Conservation (phyloP, 2,113 vertebrate species). For the Sapajus apella region DNA sequence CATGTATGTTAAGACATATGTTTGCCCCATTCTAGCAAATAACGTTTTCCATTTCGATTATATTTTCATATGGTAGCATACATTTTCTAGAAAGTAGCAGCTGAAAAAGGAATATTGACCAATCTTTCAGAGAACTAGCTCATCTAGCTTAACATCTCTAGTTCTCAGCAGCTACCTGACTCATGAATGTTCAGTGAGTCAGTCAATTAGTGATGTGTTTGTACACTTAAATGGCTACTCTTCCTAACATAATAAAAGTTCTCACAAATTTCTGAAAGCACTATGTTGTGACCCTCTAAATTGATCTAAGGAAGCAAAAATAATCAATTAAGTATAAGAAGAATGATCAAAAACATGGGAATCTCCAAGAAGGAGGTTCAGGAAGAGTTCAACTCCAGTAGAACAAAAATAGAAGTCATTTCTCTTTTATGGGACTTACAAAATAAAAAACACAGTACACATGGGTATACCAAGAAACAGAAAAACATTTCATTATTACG, state of each 20-base stretch:
- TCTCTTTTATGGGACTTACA: not conserved
- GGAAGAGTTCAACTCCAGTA: not conserved
- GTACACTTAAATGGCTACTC: not conserved
- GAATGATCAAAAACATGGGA: not conserved
- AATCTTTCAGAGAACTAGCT: not conserved
- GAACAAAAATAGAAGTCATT: conserved; percentile 14
- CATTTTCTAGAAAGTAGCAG: not conserved
- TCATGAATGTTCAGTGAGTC: not conserved
- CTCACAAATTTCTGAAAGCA: not conserved
- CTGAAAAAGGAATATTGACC: not conserved
- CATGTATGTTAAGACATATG: not conserved
- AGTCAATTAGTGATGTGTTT: not conserved
- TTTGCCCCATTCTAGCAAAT: not conserved
- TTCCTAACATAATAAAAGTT: not conserved
- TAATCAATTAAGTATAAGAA: not conserved
- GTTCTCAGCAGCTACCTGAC: not conserved
- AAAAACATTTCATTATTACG: not conserved
- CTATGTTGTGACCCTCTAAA: not conserved
- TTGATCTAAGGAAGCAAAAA: not conserved
- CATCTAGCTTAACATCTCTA: not conserved
- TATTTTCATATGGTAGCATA: not conserved
- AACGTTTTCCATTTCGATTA: not conserved
- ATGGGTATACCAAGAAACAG: not conserved
- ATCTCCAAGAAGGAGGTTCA: not conserved
- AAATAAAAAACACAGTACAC: not conserved